A percentile compares a stretch with the other conserved stretches of the same genome.
Conservation (phyloP, 1,140 invertebrate species). For the Caenorhabditis latens region DNA sequence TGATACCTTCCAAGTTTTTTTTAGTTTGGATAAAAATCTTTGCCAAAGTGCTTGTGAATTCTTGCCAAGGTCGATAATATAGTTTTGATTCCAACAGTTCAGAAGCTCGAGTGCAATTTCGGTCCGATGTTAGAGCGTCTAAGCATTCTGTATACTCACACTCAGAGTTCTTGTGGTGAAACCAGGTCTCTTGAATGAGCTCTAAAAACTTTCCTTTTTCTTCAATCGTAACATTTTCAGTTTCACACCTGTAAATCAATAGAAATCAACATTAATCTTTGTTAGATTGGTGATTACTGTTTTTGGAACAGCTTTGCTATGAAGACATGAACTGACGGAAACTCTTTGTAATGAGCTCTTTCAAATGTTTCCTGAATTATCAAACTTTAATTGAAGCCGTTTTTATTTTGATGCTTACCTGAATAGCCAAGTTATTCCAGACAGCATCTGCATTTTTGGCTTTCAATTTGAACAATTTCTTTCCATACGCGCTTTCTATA, state of each 20-base stretch:
- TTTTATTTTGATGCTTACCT: background rate
- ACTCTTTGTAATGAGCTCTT: background rate
- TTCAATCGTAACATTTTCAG: no score
- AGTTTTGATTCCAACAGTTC: background rate
- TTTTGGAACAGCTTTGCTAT: background rate
- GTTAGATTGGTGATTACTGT: background rate
- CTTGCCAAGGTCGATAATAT: no score
- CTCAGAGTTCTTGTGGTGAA: background rate
- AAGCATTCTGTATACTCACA: background rate
- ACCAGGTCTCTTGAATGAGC: background rate
- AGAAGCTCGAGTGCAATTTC: background rate
- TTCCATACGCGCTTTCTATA: background rate
- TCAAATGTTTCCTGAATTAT: no score
- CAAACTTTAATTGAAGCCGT: no score
- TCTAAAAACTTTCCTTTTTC: background rate
- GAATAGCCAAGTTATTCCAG: conserved; percentile 7
- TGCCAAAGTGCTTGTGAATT: no score
- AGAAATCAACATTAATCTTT: no score
- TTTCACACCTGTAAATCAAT: no score
- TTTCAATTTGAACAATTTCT: background rate
- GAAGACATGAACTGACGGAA: background rate
- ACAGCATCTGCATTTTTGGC: background rate
- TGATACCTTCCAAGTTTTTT: background rate
- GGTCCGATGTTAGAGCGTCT: background rate
- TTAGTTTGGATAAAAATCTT: no score